Conservation (phyloP, 2,113 vertebrate species). For the Chlamydotis undulata region DNA sequence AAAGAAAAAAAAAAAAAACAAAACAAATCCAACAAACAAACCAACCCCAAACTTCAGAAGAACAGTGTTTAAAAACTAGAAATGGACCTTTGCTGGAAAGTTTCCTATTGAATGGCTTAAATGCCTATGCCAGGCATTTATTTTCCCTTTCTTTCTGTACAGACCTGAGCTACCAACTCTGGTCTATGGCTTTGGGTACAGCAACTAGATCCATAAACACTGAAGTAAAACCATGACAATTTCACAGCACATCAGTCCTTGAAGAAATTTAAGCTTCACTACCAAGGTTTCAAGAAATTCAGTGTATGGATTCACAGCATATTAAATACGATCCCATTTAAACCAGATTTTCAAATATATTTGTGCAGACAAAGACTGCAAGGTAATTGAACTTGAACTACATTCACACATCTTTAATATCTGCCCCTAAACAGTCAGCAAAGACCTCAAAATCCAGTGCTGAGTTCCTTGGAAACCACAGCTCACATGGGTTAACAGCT, state of each 20-base stretch:
- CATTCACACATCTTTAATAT: not conserved
- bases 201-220: not conserved
- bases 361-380: not conserved
- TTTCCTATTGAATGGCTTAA: not conserved
- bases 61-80: not conserved
- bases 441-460: not conserved
- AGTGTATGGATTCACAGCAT: fast-evolving
- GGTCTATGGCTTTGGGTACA: not conserved
- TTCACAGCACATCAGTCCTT: not conserved
- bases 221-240: not conserved
- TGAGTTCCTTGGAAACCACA: not conserved
- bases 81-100: not conserved
- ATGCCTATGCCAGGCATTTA: not conserved
- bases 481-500: fast-evolving
- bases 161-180: not conserved
- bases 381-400: not conserved
- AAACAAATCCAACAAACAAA: not conserved
- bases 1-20: fast-evolving
- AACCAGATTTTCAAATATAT: not conserved
- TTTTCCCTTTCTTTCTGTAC: not conserved
- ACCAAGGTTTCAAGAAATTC: not conserved
- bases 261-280: not conserved
- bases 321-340: not conserved
- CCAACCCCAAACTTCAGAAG: not conserved
- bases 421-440: not conserved